phyloP scores from a whole-genome alignment of 2,888 invertebrate genomes.

The Drosophila mayaguana region DNA sequence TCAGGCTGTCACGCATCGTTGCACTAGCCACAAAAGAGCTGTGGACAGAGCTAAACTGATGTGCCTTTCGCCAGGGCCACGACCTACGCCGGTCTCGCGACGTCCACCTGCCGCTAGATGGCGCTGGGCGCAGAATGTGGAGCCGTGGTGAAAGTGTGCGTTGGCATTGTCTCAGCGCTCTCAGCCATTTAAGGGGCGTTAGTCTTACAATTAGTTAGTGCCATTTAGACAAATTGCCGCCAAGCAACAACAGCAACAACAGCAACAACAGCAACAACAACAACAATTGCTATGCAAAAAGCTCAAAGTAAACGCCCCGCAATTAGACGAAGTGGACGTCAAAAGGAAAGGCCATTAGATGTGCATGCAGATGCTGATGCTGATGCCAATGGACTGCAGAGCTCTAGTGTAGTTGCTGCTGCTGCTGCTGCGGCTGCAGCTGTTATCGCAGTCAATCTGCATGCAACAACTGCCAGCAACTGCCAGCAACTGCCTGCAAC shows the following conservation, averaged over 20 bases:
- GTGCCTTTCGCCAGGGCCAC: conserved; percentile 39
- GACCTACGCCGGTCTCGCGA: conserved; percentile 37
- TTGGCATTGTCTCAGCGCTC: conserved; percentile 56
- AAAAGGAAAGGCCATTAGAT: conserved; percentile 79
- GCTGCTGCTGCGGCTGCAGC: conserved; percentile 19
- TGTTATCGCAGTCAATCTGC: conserved; percentile 25
- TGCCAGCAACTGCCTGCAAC: conserved; percentile 49
- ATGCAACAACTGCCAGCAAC: conserved; percentile 21
- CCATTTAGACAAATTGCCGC: conserved; percentile 77
- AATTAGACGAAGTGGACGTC: conserved; percentile 60
- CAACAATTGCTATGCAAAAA: conserved; percentile 36
- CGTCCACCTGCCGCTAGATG: conserved; percentile 36
- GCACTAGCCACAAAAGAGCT: conserved; percentile 5
- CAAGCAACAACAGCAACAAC: conserved; percentile 28
- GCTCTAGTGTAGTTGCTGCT: neutral
- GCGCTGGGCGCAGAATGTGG: conserved; percentile 22
- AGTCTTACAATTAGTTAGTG: conserved; percentile 77
- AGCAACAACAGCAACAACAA: conserved; percentile 19
- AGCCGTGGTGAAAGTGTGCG: conserved; percentile 61
- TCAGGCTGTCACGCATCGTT: conserved; percentile 44
- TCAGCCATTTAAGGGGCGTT: conserved; percentile 74
- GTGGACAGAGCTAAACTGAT: conserved; percentile 1
- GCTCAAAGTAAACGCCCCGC: conserved; percentile 55
- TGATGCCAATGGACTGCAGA: conserved; percentile 33
- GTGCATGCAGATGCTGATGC: conserved; percentile 50